phyloP scores from a whole-genome alignment of 2,888 invertebrate species.

The Yponomeuta evonymella region DNA sequence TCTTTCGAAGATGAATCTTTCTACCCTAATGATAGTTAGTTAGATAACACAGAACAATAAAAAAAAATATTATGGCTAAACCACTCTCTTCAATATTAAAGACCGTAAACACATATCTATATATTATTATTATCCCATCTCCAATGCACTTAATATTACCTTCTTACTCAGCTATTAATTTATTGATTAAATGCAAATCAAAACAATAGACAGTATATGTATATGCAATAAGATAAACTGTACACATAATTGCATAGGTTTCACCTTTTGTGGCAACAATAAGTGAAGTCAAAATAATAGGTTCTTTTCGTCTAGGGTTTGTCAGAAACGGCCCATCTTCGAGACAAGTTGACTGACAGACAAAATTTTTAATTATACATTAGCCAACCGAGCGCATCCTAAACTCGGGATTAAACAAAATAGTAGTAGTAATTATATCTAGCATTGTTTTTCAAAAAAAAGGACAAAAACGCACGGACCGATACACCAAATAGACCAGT shows the following conservation, averaged over 20 bases:
- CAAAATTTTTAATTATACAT: conserved; percentile 62
- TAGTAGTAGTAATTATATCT: neutral
- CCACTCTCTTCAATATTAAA: too few relatives aligned
- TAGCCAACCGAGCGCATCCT: conserved; percentile 25
- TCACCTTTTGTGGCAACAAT: conserved; percentile 18
- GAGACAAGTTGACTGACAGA: conserved; percentile 67
- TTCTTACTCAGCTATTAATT: too few relatives aligned
- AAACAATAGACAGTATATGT: neutral
- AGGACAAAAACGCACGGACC: conserved; percentile 30
- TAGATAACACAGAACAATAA: too few relatives aligned
- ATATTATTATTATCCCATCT: too few relatives aligned
- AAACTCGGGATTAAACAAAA: neutral
- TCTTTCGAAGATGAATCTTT: too few relatives aligned
- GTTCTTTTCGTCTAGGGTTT: conserved; percentile 43
- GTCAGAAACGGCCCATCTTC: conserved; percentile 57
- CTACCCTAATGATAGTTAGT: too few relatives aligned
- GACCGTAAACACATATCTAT: too few relatives aligned
- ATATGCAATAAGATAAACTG: neutral
- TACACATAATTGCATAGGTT: neutral
- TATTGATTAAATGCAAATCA: too few relatives aligned
- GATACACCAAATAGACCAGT: conserved; percentile 28
- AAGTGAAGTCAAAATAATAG: conserved; percentile 51
- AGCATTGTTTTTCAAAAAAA: neutral
- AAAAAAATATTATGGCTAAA: too few relatives aligned
- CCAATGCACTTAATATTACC: too few relatives aligned